phyloP scores from a whole-genome alignment of 2,797 vertebrate genomes.

The Gymnoscopelus microlampas region DNA sequence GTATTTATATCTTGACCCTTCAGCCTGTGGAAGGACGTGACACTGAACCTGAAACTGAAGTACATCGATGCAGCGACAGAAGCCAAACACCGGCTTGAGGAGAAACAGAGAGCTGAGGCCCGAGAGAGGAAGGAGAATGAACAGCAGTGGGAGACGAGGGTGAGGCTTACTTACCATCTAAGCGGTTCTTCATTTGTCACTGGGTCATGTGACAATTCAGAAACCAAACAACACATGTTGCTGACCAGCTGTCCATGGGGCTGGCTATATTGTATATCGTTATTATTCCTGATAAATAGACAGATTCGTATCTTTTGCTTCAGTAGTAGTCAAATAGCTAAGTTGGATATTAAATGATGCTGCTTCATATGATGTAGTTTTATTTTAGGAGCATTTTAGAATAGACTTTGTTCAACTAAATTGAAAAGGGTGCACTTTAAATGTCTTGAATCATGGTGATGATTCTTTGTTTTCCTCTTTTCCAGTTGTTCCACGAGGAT shows the following conservation, averaged over 20 bases:
- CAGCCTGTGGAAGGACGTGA: constrained; percentile 97
- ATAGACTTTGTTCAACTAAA: neutral
- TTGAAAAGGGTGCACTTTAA: neutral
- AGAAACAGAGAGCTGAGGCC: constrained; percentile 96
- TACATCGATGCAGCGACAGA: constrained; percentile 97
- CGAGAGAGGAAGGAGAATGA: constrained; percentile 96
- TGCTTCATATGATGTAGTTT: neutral
- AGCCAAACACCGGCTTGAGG: constrained; percentile 94
- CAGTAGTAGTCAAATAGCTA: neutral
- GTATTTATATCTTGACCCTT: neutral
- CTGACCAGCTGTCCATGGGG: too few species aligned
- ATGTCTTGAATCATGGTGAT: constrained; percentile 2
- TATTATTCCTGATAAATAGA: neutral
- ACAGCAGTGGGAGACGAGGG: constrained; percentile 95
- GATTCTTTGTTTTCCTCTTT: constrained; percentile 41
- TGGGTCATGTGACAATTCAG: too few species aligned
- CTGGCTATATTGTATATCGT: too few species aligned
- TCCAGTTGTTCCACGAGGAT: constrained; percentile 96
- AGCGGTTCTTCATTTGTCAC: too few species aligned
- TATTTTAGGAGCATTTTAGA: neutral
- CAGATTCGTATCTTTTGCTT: neutral
- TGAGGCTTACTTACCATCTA: constrained; percentile 69
- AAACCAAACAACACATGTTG: too few species aligned
- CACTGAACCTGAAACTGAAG: constrained; percentile 93
- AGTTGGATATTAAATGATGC: neutral